These are phyloP conservation scores for Bradypus variegatus DNA, from an alignment of 2,797 vertebrate genomes.

Conservation along the genomic window DNA sequence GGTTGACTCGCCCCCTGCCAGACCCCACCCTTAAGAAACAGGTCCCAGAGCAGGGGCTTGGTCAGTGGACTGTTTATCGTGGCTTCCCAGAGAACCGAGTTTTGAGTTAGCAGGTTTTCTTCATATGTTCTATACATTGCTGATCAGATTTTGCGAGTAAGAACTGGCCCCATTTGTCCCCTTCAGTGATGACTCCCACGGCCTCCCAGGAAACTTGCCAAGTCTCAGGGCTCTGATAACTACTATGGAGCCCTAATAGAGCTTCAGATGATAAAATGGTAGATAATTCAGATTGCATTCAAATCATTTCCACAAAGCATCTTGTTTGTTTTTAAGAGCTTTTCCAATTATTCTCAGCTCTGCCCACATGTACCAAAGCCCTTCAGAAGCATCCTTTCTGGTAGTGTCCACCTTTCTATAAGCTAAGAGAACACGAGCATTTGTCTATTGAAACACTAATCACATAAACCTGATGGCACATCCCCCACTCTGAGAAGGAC, in stretches of 20 bases:
- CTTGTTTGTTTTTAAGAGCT: constrained; percentile 1
- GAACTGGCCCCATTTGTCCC: not conserved
- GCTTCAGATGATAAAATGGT: not conserved
- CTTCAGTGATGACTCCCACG: not conserved
- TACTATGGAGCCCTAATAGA: not conserved
- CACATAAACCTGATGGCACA: not conserved
- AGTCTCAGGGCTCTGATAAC: not conserved
- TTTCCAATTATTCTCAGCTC: not conserved
- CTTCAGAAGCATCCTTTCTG: not conserved
- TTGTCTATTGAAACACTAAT: not conserved
- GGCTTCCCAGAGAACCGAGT: not conserved
- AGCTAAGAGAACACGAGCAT: not conserved
- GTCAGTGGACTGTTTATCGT: not conserved
- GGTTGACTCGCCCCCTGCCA: not conserved
- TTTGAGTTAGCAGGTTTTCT: not conserved
- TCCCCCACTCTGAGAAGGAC: not conserved
- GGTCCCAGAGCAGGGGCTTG: not conserved
- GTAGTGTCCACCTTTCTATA: not conserved
- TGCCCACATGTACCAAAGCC: not conserved
- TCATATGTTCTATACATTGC: not conserved
- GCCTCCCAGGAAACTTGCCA: not conserved
- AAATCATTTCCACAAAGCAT: constrained; percentile 20
- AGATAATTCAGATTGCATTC: not conserved
- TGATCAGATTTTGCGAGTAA: not conserved
- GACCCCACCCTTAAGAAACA: not conserved